These are phyloP conservation scores for Hippoglossus stenolepis DNA, from an alignment of 2,113 vertebrate genomes.

Conservation along the genomic window DNA sequence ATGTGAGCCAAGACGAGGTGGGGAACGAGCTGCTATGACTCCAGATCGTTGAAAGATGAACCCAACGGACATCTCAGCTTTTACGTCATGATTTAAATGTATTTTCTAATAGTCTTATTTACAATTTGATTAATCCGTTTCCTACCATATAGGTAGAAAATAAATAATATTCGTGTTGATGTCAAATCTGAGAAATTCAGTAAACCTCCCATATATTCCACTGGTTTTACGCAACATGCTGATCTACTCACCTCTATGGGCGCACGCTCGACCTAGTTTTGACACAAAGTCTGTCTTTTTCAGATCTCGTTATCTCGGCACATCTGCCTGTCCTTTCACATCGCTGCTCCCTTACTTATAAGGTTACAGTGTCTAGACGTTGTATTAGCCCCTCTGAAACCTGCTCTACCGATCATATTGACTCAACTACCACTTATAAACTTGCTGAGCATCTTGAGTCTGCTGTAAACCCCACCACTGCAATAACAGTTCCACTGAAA, in stretches of 20 bases:
- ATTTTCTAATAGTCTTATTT: no score
- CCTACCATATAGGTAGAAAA: no score
- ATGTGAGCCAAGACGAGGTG: background rate
- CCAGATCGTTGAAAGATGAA: no score
- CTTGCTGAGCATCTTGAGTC: background rate
- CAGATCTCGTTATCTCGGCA: background rate
- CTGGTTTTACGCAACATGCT: background rate
- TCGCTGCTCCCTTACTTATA: background rate
- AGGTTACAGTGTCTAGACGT: background rate
- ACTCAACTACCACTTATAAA: background rate
- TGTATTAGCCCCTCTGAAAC: background rate
- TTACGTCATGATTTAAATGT: background rate
- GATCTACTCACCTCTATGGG: background rate
- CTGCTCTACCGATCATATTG: background rate
- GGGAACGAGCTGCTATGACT: background rate
- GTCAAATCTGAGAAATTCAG: no score
- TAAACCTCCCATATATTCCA: background rate
- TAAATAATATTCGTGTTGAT: no score
- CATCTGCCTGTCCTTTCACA: background rate
- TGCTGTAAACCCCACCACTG: background rate
- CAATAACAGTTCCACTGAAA: background rate
- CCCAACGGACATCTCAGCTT: no score
- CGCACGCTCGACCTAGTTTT: background rate
- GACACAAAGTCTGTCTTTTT: background rate
- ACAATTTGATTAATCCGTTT: no score